These are phyloP conservation scores for Onychomys arenicola DNA, from an alignment of 2,797 vertebrate species.

Conservation along the genomic window DNA sequence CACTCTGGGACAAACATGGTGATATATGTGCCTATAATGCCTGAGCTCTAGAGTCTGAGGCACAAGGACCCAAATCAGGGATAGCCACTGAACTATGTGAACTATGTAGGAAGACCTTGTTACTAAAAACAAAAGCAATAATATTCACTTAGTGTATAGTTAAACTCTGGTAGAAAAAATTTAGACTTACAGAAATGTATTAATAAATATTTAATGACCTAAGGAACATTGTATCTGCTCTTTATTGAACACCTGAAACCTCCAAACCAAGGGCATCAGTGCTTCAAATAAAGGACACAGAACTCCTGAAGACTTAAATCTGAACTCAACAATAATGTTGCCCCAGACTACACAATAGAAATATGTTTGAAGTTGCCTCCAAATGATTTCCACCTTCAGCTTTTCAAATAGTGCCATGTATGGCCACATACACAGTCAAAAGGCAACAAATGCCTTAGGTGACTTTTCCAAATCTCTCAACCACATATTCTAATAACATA, in stretches of 20 bases:
- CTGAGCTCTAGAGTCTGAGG: background rate
- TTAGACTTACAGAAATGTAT: background rate
- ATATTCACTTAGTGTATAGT: background rate
- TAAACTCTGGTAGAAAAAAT: background rate
- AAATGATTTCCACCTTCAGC: background rate
- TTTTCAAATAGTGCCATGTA: background rate
- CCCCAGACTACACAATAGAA: background rate
- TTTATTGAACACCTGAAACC: background rate
- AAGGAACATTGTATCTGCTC: background rate
- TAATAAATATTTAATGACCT: background rate
- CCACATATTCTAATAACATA: background rate
- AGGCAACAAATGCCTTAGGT: background rate
- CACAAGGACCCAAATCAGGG: background rate
- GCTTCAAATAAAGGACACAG: background rate
- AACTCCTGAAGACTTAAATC: background rate
- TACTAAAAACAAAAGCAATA: background rate
- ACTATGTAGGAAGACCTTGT: background rate
- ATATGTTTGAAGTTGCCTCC: background rate
- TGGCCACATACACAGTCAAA: background rate
- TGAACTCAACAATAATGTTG: background rate
- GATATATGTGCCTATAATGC: background rate
- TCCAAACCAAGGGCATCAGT: background rate
- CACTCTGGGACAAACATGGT: background rate
- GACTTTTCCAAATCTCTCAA: background rate
- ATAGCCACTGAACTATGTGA: background rate